phyloP scores from a whole-genome alignment of 2,888 invertebrate genomes.

The Bhutanitis thaidina region DNA sequence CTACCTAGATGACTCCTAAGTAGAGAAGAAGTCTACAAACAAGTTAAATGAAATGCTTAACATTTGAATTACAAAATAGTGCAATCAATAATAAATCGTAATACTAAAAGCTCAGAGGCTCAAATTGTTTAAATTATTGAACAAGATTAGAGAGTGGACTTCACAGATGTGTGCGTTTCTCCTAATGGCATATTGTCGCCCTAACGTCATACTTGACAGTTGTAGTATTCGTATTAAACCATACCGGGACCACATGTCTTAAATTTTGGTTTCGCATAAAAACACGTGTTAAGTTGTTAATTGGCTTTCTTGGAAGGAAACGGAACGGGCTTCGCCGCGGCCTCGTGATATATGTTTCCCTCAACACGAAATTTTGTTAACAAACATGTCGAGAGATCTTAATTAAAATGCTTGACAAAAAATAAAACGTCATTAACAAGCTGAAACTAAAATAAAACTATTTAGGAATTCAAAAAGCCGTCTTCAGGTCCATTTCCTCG shows the following conservation, averaged over 20 bases:
- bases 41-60: too few species aligned
- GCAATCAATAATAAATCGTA: not conserved
- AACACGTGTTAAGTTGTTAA: slow-evolving; percentile 71
- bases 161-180: slow-evolving; percentile 11
- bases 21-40: too few species aligned
- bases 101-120: not conserved
- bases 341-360: slow-evolving; percentile 60
- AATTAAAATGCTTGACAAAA: slow-evolving; percentile 20
- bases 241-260: slow-evolving; percentile 29
- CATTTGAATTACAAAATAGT: not conserved
- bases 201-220: slow-evolving; percentile 14
- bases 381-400: slow-evolving; percentile 29
- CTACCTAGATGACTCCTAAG: too few species aligned
- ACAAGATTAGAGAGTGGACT: not conserved
- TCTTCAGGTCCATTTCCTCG: too few species aligned
- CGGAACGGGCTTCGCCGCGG: slow-evolving; percentile 34
- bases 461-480: not conserved
- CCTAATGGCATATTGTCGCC: slow-evolving; percentile 4
- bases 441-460: not conserved
- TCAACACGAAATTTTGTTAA: slow-evolving; percentile 38
- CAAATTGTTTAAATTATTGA: not conserved
- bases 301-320: slow-evolving; percentile 61
- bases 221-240: slow-evolving; percentile 14
- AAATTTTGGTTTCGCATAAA: slow-evolving; percentile 41
- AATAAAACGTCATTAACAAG: slow-evolving; percentile 12